Evolutionary conservation across 1,140 invertebrate species (phyloP).

Genomic region (Papilio polytes): DNA sequence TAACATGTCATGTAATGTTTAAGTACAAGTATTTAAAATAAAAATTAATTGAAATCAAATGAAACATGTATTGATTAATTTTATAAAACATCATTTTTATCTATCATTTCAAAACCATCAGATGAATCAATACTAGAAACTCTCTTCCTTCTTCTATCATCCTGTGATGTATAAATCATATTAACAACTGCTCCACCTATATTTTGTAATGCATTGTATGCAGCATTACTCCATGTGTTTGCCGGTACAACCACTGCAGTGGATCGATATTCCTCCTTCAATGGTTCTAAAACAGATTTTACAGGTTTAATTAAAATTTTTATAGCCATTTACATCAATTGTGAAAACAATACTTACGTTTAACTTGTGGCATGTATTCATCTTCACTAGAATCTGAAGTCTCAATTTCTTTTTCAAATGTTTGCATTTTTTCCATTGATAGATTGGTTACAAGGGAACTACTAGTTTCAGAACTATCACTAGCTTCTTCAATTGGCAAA

Average conservation of each 20-base stretch:
- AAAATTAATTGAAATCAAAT: slow-evolving; percentile 17
- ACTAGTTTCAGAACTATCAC: slow-evolving; percentile 79
- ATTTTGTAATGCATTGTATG: slow-evolving; percentile 71
- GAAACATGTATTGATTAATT: slow-evolving; percentile 41
- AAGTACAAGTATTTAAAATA: slow-evolving; percentile 42
- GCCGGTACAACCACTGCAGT: slow-evolving; percentile 66
- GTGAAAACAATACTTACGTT: slow-evolving; percentile 29
- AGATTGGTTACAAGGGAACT: slow-evolving; percentile 76
- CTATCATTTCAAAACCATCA: slow-evolving; percentile 80
- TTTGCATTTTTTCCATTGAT: slow-evolving; percentile 72
- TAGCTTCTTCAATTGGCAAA: slow-evolving; percentile 68
- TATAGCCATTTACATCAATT: slow-evolving; percentile 6
- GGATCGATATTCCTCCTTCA: slow-evolving; percentile 60
- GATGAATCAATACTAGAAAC: slow-evolving; percentile 73
- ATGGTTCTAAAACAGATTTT: slow-evolving; percentile 55
- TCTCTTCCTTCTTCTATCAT: slow-evolving; percentile 62
- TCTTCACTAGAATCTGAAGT: slow-evolving; percentile 77
- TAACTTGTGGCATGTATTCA: slow-evolving; percentile 78
- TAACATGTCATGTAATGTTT: slow-evolving; percentile 69
- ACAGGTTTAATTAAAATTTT: slow-evolving; percentile 1
- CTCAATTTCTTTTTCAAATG: slow-evolving; percentile 71
- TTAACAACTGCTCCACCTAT: slow-evolving; percentile 68
- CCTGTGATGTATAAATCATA: slow-evolving; percentile 64
- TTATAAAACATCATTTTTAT: slow-evolving; percentile 69
- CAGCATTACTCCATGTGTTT: slow-evolving; percentile 66